phyloP scores from a whole-genome alignment of 92 coral and sea anemone species.

The Phenganax subtilis region DNA sequence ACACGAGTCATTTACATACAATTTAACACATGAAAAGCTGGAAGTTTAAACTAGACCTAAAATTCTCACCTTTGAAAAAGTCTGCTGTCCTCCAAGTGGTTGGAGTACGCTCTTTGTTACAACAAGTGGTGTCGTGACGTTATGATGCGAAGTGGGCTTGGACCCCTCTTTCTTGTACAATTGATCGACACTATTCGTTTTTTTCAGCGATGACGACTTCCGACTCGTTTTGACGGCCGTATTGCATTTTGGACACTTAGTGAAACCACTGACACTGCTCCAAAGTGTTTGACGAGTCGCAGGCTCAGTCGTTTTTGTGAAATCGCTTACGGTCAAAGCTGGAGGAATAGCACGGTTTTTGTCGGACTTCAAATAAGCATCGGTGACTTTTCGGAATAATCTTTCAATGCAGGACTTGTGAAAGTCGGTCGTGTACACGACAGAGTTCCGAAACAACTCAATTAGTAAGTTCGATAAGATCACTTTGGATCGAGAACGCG shows the following conservation, averaged over 20 bases:
- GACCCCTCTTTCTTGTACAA: conserved; percentile 65
- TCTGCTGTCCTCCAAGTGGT: conserved; percentile 60
- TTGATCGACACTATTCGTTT: conserved; percentile 85
- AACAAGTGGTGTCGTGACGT: conserved; percentile 40
- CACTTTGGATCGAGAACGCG: conserved; percentile 45
- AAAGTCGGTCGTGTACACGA: conserved; percentile 89
- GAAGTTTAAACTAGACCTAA: no score
- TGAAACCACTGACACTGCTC: conserved; percentile 19
- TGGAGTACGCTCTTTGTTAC: conserved; percentile 63
- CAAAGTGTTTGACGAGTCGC: conserved; percentile 30
- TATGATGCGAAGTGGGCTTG: conserved; percentile 26
- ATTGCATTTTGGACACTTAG: conserved; percentile 85
- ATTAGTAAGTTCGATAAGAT: conserved; percentile 67
- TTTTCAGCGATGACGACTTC: conserved; percentile 58
- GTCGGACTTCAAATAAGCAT: conserved; percentile 56
- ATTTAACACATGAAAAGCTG: no score
- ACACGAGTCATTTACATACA: no score
- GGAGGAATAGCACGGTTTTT: conserved; percentile 59
- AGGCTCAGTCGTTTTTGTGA: conserved; percentile 25
- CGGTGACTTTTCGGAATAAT: conserved; percentile 68
- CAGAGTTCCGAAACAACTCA: conserved; percentile 72
- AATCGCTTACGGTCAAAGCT: conserved; percentile 35
- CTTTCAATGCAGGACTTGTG: conserved; percentile 89
- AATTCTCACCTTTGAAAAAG: conserved; percentile 4
- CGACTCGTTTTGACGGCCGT: conserved; percentile 34